Evolutionary conservation across 2,888 invertebrate genomes (phyloP).

Genomic region (Orchesella flavescens): DNA sequence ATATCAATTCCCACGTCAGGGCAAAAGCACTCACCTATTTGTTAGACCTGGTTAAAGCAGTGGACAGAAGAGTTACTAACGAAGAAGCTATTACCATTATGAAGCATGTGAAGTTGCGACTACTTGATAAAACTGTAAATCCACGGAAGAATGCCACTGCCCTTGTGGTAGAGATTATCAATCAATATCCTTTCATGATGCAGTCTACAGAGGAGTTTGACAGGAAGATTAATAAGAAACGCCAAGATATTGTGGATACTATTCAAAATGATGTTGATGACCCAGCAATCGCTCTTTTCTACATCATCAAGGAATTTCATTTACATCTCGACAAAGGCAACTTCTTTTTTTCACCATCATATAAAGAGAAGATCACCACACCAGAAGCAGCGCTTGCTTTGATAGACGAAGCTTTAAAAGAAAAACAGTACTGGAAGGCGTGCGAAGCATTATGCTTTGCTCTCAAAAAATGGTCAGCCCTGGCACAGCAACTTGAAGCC

Average conservation of each 20-base stretch:
- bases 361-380: background rate
- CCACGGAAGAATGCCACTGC: slow-evolving; percentile 63
- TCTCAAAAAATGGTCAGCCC: slow-evolving; percentile 16
- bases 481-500: background rate
- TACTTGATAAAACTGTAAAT: slow-evolving; percentile 66
- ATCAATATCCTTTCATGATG: slow-evolving; percentile 63
- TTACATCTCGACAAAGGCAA: slow-evolving; percentile 23
- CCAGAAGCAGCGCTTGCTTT: slow-evolving; percentile 48
- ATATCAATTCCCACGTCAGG: slow-evolving; percentile 64
- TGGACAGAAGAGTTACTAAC: slow-evolving; percentile 7
- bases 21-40: slow-evolving; percentile 62
- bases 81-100: slow-evolving; percentile 55
- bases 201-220: slow-evolving; percentile 31
- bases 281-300: slow-evolving; percentile 35
- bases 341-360: background rate
- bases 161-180: slow-evolving; percentile 63
- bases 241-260: slow-evolving; percentile 18
- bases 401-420: slow-evolving; percentile 46
- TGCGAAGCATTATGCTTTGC: slow-evolving; percentile 52
- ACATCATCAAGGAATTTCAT: slow-evolving; percentile 56
- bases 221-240: slow-evolving; percentile 26
- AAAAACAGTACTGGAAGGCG: slow-evolving; percentile 59
- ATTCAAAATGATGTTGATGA: slow-evolving; percentile 33
- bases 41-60: slow-evolving; percentile 40
- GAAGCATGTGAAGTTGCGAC: slow-evolving; percentile 48